Base-by-base conservation (phyloP, 1,140 invertebrate species). In the Drosophila kurseongensis region DNA sequence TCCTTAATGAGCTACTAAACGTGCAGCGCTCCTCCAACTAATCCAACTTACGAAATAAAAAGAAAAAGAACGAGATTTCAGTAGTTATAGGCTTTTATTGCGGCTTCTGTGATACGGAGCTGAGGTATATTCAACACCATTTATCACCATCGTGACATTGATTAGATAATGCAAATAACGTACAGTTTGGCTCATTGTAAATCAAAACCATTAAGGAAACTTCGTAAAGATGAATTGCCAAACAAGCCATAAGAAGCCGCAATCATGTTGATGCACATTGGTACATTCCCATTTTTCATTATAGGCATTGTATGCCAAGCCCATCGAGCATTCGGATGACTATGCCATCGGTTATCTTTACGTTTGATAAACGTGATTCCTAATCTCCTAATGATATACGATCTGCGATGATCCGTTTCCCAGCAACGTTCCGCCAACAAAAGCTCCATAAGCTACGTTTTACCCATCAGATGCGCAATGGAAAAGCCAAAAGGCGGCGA, bases 321-420 rank as follows among this genome's bases (percentile, higher is more conserved):
- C 44, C 63, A 50, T 62, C 23, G 59, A 27, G 16, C 18, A 41
- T 66, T 62, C 23, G 36, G 5, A 47, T 69, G 42, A 56, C 66
- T 67, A 40, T 56, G 35, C n/a, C 35, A 68, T 23, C 65, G 14
- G 18, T 58, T 67, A 67, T 66, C 65, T 69, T n/a, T 4, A n/a
- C 32, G 44, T 16, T 50, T 50, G 45, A 59, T 52, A 73, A 72
- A 44, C 44, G 44, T 10, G 16, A 23, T 32, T 13, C 38, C 18
- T 68, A 68, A 71, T 71, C 69, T n/a, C 16, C 13, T 13, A 45
- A 72, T 73, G 69, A 73, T 40, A 60, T 73, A 73, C n/a, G 41
- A 52, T 35, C 42, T 9, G 14, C n/a, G 13, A 50, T 35, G 18
- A 45, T 44, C 35, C 38, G 38, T 48, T 63, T 13, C 36, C 36